These are phyloP conservation scores for Ectobius pallidus DNA, from an alignment of 2,888 invertebrate species.

Conservation along the genomic window DNA sequence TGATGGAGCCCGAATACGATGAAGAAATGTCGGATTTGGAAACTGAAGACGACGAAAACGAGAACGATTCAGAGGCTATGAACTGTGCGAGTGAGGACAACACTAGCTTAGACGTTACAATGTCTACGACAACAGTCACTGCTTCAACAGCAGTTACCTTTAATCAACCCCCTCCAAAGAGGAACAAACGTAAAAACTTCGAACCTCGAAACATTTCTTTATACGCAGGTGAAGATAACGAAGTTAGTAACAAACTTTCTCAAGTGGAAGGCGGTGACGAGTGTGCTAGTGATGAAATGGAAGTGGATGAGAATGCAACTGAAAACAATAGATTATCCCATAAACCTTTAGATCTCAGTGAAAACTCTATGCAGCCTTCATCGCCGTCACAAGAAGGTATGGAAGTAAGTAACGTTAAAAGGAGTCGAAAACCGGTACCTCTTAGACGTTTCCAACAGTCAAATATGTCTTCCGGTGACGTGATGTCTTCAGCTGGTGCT, in stretches of 20 bases:
- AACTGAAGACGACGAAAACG: conserved; percentile 28
- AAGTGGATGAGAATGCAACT: conserved; percentile 30
- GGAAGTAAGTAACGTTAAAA: conserved; percentile 47
- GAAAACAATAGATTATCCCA: conserved; percentile 13
- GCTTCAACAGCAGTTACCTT: neutral
- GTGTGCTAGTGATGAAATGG: conserved; percentile 46
- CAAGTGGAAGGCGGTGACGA: conserved; percentile 45
- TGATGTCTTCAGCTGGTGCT: conserved; percentile 59
- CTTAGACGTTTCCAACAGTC: conserved; percentile 49
- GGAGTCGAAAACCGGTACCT: conserved; percentile 54
- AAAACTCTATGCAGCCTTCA: conserved; percentile 27
- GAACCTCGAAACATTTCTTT: conserved; percentile 72
- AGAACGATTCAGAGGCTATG: conserved; percentile 8
- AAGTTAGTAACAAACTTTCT: conserved; percentile 42
- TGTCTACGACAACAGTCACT: conserved; percentile 14
- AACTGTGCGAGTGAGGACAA: conserved; percentile 14
- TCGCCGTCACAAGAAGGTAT: conserved; percentile 3
- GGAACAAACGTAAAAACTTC: conserved; percentile 80
- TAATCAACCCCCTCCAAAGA: conserved; percentile 59
- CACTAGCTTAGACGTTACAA: conserved; percentile 25
- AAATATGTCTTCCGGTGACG: conserved; percentile 57
- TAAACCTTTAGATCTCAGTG: conserved; percentile 39
- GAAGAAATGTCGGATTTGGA: conserved; percentile 30
- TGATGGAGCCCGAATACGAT: conserved; percentile 32
- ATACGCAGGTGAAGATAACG: conserved; percentile 50